phyloP scores from a whole-genome alignment of 2,113 vertebrate genomes.

The Murina feae region DNA sequence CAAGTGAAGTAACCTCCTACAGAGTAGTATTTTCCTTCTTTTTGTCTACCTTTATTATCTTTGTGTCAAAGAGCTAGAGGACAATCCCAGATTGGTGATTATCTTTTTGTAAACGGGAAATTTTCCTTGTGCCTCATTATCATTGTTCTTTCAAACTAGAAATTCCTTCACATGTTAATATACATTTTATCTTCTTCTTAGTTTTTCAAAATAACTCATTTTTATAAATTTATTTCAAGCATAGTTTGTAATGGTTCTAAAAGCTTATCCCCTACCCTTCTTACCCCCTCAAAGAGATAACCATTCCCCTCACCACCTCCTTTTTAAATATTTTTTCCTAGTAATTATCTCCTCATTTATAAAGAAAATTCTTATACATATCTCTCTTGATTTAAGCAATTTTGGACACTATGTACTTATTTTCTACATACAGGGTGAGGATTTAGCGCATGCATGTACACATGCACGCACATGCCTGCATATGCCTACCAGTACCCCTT shows the following conservation, averaged over 20 bases:
- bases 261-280: background rate
- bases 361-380: background rate
- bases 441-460: background rate
- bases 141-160: background rate
- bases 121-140: background rate
- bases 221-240: constrained; percentile 17
- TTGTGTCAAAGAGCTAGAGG: background rate
- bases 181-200: background rate
- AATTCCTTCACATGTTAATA: background rate
- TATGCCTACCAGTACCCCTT: background rate
- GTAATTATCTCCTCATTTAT: background rate
- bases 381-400: background rate
- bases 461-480: background rate
- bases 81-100: background rate
- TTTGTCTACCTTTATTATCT: background rate
- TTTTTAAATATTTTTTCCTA: constrained; percentile 13
- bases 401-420: background rate
- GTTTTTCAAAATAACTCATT: background rate
- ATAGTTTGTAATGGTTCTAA: background rate
- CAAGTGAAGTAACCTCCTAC: background rate
- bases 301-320: background rate
- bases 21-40: background rate
- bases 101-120: background rate
- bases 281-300: background rate
- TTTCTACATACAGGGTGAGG: background rate